Conservation (phyloP, 1,140 invertebrate species). For the Galleria mellonella region DNA sequence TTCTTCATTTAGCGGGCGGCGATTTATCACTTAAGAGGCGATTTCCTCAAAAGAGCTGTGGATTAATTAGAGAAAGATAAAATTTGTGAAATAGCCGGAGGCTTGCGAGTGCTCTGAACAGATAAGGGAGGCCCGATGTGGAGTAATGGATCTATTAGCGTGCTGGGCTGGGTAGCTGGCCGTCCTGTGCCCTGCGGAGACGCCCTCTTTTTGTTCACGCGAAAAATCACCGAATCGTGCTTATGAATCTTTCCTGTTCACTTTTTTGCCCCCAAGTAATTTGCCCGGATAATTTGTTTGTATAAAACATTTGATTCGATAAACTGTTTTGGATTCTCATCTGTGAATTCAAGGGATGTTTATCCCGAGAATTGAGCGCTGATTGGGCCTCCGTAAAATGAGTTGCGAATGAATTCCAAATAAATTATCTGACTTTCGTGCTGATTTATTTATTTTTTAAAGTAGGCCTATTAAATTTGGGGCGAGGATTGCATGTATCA, state of each 20-base stretch:
- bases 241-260: constrained; percentile 27
- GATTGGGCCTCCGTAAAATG: constrained; percentile 22
- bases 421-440: constrained; percentile 23
- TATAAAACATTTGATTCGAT: constrained; percentile 31
- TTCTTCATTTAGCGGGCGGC: constrained; percentile 36
- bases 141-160: constrained; percentile 53
- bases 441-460: constrained; percentile 23
- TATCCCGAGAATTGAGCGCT: constrained; percentile 25
- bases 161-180: constrained; percentile 8
- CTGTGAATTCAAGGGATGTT: constrained; percentile 14
- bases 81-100: constrained; percentile 57
- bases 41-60: constrained; percentile 48
- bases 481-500: not conserved
- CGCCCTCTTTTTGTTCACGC: constrained; percentile 27
- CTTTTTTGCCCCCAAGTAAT: constrained; percentile 20
- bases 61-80: constrained; percentile 67
- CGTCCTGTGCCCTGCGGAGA: constrained; percentile 16
- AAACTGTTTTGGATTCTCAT: constrained; percentile 22
- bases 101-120: constrained; percentile 46
- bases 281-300: constrained; percentile 29
- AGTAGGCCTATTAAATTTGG: constrained; percentile 8
- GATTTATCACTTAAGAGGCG: constrained; percentile 59
- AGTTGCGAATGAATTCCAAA: constrained; percentile 21
- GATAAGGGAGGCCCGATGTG: constrained; percentile 51
- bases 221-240: constrained; percentile 33